A percentile compares a stretch with the other conserved stretches of the same genome.
Conservation (phyloP, 2,113 vertebrate genomes). For the Mobula birostris region DNA sequence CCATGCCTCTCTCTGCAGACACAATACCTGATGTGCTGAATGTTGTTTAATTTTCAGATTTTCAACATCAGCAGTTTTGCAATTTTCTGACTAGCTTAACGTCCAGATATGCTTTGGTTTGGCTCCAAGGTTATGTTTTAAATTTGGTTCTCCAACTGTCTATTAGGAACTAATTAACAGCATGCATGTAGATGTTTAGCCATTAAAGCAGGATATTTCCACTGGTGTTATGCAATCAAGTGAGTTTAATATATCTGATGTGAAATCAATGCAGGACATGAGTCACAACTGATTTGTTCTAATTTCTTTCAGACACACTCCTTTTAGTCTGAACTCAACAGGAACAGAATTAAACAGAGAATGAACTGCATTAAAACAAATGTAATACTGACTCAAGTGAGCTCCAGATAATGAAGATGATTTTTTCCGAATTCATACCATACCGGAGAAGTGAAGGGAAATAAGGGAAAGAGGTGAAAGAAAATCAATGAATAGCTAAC, state of each 20-base stretch:
- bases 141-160: constrained; percentile 14
- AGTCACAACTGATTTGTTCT: neutral
- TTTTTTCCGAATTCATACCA: neutral
- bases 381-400: neutral
- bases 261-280: neutral
- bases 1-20: too few relatives aligned
- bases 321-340: neutral
- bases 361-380: neutral
- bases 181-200: neutral
- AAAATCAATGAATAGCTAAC: neutral
- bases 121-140: neutral
- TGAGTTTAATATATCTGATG: neutral
- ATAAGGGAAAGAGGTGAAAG: neutral
- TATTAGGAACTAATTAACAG: neutral
- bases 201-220: neutral
- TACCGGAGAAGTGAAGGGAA: neutral
- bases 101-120: neutral
- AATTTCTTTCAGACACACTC: neutral
- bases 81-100: too few relatives aligned
- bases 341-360: neutral
- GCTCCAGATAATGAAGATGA: neutral
- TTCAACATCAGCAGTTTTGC: too few relatives aligned
- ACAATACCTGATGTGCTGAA: too few relatives aligned
- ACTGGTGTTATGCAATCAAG: neutral
- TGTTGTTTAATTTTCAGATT: too few relatives aligned